Evolutionary conservation across 2,113 vertebrate species (phyloP), one percentile per base, ranked within the genome.

Genomic region (Atractosteus spatula): DNA sequence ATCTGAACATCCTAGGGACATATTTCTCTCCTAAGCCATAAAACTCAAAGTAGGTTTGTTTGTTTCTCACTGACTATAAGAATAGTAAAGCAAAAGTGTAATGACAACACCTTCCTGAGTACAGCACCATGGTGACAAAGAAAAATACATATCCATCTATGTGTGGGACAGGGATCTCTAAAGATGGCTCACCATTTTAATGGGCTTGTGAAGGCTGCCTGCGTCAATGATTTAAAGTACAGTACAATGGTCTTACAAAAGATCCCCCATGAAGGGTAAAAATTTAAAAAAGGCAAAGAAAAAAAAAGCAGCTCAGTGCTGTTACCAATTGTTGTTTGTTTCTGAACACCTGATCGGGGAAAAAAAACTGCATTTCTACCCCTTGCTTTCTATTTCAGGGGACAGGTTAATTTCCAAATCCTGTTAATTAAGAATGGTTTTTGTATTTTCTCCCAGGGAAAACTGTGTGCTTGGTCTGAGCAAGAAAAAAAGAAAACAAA

Each of bases 371-470:
- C 55, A 73, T 2, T 47, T 75, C 73, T 42, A 17, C 67, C 7
- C 59, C 55, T 55, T 67, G 65, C 45, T 74, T 43, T 51, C 69
- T 68, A 68, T 62, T 3, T 6, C 10, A 56, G 74, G 75, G 73
- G 71, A 78, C 76, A 76, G 61, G 76, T 55, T 67, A 16, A 16
- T 29, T 62, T 73, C 74, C 73, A 82, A 89, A 84, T 76, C 80
- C 79, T 82, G 79, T 77, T 81, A 81, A 82, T 85, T 71, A 76
- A 78, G 77, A 78, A 67, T 66, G 71, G 74, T 12, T 8, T 62
- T 42, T 47, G 41, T 47, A 29, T 29, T 61, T 71, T 57, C 57
- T 59, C 62, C 78, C 68, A 79, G 14, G 72, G 67, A 77, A 75
- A 68, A 13, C 71, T 72, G 62, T 1, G 44, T 59, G 71, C 16